Percentiles rank a stretch among this genome's conserved stretches.
phyloP scores from a whole-genome alignment of 37 sponge, comb jelly and placozoan species.

The Dysidea cf. avara region DNA sequence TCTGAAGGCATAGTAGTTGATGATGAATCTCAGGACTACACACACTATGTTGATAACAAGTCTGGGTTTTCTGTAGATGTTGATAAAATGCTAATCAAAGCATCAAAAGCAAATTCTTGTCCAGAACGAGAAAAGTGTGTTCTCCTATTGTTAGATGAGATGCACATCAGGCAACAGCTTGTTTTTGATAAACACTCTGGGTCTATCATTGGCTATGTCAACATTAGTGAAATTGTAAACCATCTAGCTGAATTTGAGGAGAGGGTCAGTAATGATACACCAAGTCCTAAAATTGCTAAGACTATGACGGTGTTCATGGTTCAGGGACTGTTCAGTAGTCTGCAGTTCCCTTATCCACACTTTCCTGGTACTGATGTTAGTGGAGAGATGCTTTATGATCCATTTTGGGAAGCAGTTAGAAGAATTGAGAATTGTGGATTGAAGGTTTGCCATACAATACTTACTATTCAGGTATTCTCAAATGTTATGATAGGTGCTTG shows the following conservation, averaged over 20 bases:
- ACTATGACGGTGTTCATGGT: slow-evolving; percentile 40
- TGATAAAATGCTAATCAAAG: slow-evolving; percentile 32
- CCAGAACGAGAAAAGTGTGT: slow-evolving; percentile 35
- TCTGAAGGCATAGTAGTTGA: too few species aligned
- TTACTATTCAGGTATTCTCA: too few species aligned
- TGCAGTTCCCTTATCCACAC: slow-evolving; percentile 36
- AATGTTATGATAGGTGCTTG: too few species aligned
- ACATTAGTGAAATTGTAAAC: slow-evolving; percentile 15
- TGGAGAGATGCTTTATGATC: slow-evolving; percentile 35
- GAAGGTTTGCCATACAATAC: too few species aligned
- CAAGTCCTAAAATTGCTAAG: slow-evolving; percentile 19
- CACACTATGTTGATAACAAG: slow-evolving; percentile 15
- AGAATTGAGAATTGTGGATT: slow-evolving; percentile 13
- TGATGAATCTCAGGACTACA: too few species aligned
- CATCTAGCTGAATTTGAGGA: slow-evolving; percentile 30
- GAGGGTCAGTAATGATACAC: not conserved
- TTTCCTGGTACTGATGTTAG: slow-evolving; percentile 20
- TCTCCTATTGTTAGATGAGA: slow-evolving; percentile 36
- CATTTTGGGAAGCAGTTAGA: slow-evolving; percentile 54
- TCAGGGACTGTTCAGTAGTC: slow-evolving; percentile 26
- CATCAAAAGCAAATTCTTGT: slow-evolving; percentile 11
- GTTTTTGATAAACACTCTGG: slow-evolving; percentile 48
- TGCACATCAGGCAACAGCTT: slow-evolving; percentile 35
- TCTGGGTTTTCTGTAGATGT: slow-evolving; percentile 34
- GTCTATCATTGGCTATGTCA: slow-evolving; percentile 18